Evolutionary conservation across 2,888 invertebrate species (phyloP).

Genomic region (Rutpela maculata): DNA sequence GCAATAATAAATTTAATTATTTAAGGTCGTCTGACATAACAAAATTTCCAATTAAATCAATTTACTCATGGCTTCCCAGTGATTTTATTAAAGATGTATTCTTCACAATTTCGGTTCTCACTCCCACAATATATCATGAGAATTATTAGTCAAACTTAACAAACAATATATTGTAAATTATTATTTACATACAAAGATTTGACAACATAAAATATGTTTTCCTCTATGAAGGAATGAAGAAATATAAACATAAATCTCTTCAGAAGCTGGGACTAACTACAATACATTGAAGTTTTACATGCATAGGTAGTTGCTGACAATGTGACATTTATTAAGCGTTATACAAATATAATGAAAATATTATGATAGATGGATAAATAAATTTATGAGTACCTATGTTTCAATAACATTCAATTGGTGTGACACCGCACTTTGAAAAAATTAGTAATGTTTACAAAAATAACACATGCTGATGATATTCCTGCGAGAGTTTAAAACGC

Average conservation of each 20-base stretch:
- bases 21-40: background rate
- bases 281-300: constrained; percentile 13
- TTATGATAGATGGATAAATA: constrained; percentile 15
- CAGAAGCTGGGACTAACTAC: constrained; percentile 15
- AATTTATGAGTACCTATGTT: background rate
- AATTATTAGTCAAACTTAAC: constrained; percentile 37
- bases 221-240: constrained; percentile 24
- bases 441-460: background rate
- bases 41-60: background rate
- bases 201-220: constrained; percentile 31
- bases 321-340: constrained; percentile 27
- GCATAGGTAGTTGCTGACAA: constrained; percentile 26
- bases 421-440: background rate
- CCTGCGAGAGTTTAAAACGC: no score
- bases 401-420: background rate
- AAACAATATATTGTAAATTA: constrained; percentile 36
- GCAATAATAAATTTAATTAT: background rate
- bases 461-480: background rate
- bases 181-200: constrained; percentile 24
- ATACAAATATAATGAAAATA: constrained; percentile 28
- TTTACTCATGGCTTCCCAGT: background rate
- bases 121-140: constrained; percentile 20
- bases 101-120: constrained; percentile 16
- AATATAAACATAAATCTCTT: constrained; percentile 34
- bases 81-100: constrained; percentile 2